Base-by-base conservation (phyloP, 2,797 vertebrate species). In the Myotis pilosus region DNA sequence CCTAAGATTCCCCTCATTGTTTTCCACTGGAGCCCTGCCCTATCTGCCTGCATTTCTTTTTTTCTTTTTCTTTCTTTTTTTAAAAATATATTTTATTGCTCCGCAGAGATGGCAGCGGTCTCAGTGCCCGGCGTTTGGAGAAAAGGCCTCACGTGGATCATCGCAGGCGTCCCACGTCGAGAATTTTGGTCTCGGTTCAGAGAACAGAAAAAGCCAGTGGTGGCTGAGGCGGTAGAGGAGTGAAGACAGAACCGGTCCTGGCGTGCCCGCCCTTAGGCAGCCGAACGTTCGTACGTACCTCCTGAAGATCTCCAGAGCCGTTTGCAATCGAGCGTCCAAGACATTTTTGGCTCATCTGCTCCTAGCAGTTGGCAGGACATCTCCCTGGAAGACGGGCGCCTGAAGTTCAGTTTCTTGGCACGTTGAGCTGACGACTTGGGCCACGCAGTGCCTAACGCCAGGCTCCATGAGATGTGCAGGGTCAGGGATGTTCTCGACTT, bases 401-500 rank as follows among this genome's bases (percentile, higher is more conserved):
- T 97, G 60, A 98, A 98, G 86, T 98, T 97, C 80, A 88, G 0
- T 19, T 96, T 98, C 12, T 90, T 98, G 84, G 84, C 97, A 38
- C 94, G 55, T 47, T 92, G 98, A 72, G 98, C 98, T 8, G 87
- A 89, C 75, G 98, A 98, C 87, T 95, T 98, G 64, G 97, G 96
- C 51, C 97, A 97, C 0, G 62, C 94, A 3, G 98, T 98, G 2
- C 98, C 98, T 28, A 98, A 97, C 71, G 98, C 98, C 22, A 98
- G 91, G 84, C 98, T 98, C 72, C 95, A 98, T 69, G 91, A 95
- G n/a, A 98, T 98, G 98, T 16, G 86, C 85, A 87, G 20, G 0
- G 97, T 96, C 28, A 91, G 41, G 76, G 98, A 98, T 16, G 97
- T 98, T 47, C 68, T 98, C 91, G 91, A 96, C 86, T 98, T 98